Conservation (phyloP, 2,113 vertebrate genomes). For the Menidia beryllina region DNA sequence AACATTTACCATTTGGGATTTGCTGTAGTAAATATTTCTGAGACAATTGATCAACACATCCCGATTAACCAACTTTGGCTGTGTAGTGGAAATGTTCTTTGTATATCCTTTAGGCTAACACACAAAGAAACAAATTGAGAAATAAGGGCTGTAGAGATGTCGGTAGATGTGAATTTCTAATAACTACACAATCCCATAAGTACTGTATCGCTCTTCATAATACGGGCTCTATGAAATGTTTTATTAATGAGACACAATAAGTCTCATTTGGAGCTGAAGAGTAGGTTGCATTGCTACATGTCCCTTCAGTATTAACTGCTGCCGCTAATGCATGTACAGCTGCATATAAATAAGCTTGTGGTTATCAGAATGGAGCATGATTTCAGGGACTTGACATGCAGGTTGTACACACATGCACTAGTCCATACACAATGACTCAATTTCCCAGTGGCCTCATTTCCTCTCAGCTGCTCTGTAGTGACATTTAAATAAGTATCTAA, state of each 20-base stretch:
- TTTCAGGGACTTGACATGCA: conserved; percentile 31
- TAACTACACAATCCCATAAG: conserved; percentile 47
- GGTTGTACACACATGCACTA: not conserved
- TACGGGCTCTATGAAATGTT: conserved; percentile 44
- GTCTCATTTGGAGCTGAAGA: conserved; percentile 47
- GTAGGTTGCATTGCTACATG: conserved; percentile 23
- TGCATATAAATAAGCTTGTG: conserved; percentile 36
- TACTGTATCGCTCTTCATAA: conserved; percentile 41
- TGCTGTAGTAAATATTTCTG: conserved; percentile 21
- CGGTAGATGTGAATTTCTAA: conserved; percentile 45
- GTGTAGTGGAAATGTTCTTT: conserved; percentile 24
- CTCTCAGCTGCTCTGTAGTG: conserved; percentile 58
- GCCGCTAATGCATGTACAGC: conserved; percentile 24
- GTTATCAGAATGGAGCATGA: conserved; percentile 32
- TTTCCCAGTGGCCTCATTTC: conserved; percentile 75
- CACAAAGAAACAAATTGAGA: conserved; percentile 24
- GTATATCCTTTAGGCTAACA: conserved; percentile 8
- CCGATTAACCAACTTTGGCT: conserved; percentile 38
- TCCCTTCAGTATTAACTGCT: conserved; percentile 25
- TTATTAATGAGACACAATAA: conserved; percentile 60
- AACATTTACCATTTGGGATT: conserved; percentile 36
- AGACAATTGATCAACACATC: conserved; percentile 35
- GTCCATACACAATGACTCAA: conserved; percentile 43
- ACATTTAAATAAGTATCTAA: conserved; percentile 82
- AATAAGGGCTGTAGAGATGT: conserved; percentile 22